Base-by-base conservation (phyloP, 2,888 invertebrate genomes). In the Drosophila flavopinicola region DNA sequence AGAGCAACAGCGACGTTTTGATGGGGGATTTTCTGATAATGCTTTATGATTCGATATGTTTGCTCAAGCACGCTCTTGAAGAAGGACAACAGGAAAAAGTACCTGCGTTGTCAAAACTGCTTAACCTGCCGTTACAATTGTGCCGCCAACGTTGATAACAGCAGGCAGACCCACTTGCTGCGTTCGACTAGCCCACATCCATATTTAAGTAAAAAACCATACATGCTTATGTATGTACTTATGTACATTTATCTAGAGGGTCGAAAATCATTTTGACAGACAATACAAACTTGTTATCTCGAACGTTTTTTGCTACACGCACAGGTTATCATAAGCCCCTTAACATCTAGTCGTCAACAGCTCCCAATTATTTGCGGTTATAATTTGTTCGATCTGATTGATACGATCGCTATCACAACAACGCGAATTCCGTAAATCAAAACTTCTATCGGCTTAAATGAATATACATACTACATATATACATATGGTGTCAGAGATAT, bases 311-410 rank as follows among this genome's bases (percentile, higher is more conserved):
- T 24, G 15, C 47, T 51, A 41, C 80, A 80, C 80, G 79, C 85
- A 80, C 57, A 53, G 56, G 29, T 78, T 84, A 80, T 80, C 79
- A 58, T 76, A 84, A 84, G 60, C 57, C 60, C 66, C 33, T 27
- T 44, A 61, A 63, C 54, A 48, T 30, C 17, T 13, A 33, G n/a
- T 20, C 42, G 17, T 24, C 45, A 32, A 41, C 42, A 47, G 13
- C 17, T 60, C 7, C 27, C 33, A 59, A 64, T 48, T 51, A 47
- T 66, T 52, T 54, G 33, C 15, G 51, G 11, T 33, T 61, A 56
- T 52, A 63, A 23, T 27, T 45, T 45, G 38, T 15, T 38, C 42
- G 24, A 66, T 56, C 11, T 4, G 6, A 17, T 52, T 27, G 13
- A 44, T 38, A 42, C 25, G 39, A 66, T 66, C 32, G 6, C 3